These are phyloP conservation scores for Chrysemys picta DNA, from an alignment of 2,113 vertebrate species.

Conservation along the genomic window DNA sequence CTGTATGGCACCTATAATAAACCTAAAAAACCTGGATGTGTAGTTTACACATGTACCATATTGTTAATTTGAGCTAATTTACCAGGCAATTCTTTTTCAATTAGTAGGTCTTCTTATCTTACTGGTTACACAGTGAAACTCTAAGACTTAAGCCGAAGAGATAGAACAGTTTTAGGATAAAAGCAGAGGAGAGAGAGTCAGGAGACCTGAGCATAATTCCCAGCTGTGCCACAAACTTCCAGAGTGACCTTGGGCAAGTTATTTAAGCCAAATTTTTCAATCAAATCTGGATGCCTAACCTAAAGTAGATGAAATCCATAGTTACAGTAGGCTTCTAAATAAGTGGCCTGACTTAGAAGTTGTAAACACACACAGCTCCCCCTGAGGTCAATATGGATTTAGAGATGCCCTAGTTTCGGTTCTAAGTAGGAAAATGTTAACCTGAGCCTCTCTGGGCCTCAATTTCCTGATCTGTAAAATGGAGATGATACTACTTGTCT, in stretches of 20 bases:
- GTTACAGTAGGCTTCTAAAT: background rate
- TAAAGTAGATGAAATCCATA: background rate
- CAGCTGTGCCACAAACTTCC: background rate
- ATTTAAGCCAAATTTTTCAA: background rate
- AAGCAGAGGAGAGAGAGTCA: background rate
- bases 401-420: background rate
- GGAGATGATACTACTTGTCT: background rate
- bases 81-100: background rate
- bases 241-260: background rate
- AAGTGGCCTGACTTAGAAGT: background rate
- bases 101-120: background rate
- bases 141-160: background rate
- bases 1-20: background rate
- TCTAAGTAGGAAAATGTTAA: background rate
- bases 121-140: background rate
- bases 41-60: background rate
- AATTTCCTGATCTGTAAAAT: background rate
- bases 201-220: background rate
- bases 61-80: background rate
- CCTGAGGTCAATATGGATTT: background rate
- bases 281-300: background rate
- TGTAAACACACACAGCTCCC: background rate
- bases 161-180: background rate
- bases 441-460: background rate
- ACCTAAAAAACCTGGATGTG: slow-evolving; percentile 4